Evolutionary conservation across 2,888 invertebrate genomes (phyloP), one percentile per base, ranked within the genome.

Genomic region (Pheosia gnoma): DNA sequence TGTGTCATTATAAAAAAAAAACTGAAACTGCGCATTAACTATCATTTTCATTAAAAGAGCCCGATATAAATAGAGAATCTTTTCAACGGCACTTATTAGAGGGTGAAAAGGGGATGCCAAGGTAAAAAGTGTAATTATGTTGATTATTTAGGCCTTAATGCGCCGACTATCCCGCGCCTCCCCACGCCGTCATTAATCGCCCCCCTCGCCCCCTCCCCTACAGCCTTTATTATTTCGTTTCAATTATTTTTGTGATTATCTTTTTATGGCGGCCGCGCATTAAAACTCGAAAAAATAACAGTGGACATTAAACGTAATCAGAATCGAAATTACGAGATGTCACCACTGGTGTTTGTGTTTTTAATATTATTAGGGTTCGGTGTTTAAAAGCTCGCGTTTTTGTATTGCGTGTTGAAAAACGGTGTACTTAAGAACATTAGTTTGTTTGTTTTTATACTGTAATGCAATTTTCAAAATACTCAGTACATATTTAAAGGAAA

Each of bases 221-320:
- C 78, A 74, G 78, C 89, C 88, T 91, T 91, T 91, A 93, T 92
- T 92, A 93, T 93, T 93, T 93, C 93, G 92, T 92, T 93, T 93
- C 92, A 93, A 93, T 93, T 93, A 93, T 93, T 92, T 93, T 93
- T 87, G 91, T 93, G 92, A 93, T 93, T 93, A 93, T 93, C 92
- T 93, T 93, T 93, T 93, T 93, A 93, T 90, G 90, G 91, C 90
- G 83, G 84, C 85, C 82, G 83, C 83, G 87, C 91, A 92, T 93
- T 92, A 91, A 92, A 92, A 91, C 89, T 90, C 88, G 87, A 89
- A 92, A 93, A 92, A 93, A 92, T 89, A 91, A 90, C 89, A 87
- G 86, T 85, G 83, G 87, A 86, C 90, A 90, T 93, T 92, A 92
- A 90, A 89, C 73, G 87, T 92, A 91, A 93, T 92, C 91, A 91